Evolutionary conservation across 1,140 invertebrate genomes (phyloP), one percentile per base, ranked within the genome.

Genomic region (Drosophila ercepeae): DNA sequence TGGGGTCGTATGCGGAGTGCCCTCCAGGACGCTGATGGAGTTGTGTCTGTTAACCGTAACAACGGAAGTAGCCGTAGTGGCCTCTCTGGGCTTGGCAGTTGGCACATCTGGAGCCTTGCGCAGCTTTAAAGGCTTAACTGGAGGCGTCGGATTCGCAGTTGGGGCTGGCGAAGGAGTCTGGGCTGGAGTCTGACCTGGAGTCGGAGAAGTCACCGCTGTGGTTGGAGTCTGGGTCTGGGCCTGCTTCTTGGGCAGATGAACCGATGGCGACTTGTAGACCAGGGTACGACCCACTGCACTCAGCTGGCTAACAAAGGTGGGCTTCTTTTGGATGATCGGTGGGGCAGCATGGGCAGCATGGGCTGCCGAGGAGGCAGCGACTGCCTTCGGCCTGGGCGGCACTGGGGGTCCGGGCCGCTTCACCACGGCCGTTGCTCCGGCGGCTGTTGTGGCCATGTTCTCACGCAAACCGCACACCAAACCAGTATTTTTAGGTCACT

Each of bases 401-500:
- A 90, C 89, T 61, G 89, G 89, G 21, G 89, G 89, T 45, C 89
- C 89, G 42, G 89, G 81, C 55, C 83, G 83, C 78, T 89, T 90
- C 54, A 89, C 79, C 64, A 78, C 73, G 59, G 78, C 61, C 53
- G 81, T 69, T 74, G 70, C 67, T 61, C 64, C 39, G 73, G 69
- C 54, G 60, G 64, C 52, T 75, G 74, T 59, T 59, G 76, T 69
- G 58, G 81, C 65, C 68, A 73, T 82, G 77, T 81, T 81, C 61
- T 78, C 83, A 77, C 75, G 82, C 75, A 52, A 59, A 52, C 48
- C 69, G 55, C 63, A 58, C 58, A 39, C 44, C 70, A 90, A 90
- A 90, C 89, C 78, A 77, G 89, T 90, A 89, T 90, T 90, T 90
- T 82, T 90, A 90, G 89, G 89, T 90, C 89, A 90, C 89, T 89